A percentile compares a stretch with the other conserved stretches of the same genome.
Conservation (phyloP, 2,797 vertebrate genomes). For the Microctenopoma stevenorrisi region DNA sequence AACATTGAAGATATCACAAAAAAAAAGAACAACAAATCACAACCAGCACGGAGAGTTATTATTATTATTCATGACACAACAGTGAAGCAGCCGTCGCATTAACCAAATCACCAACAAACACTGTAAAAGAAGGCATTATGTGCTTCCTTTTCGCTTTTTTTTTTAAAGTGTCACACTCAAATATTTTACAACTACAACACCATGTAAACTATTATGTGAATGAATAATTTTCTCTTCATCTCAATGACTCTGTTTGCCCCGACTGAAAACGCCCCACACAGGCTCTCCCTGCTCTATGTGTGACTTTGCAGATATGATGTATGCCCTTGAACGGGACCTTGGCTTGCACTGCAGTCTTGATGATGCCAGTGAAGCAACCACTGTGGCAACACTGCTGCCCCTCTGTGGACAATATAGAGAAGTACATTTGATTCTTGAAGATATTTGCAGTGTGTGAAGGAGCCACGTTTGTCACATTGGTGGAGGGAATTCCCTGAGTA, state of each 20-base stretch:
- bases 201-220: not conserved
- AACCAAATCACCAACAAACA: not conserved
- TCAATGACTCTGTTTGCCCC: constrained; percentile 11
- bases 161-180: constrained; percentile 13
- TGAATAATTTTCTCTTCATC: not conserved
- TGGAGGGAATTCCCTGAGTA: constrained; percentile 32
- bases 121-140: not conserved
- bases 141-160: not conserved
- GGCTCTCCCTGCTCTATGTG: constrained; percentile 63
- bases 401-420: constrained; percentile 50
- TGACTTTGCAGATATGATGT: constrained; percentile 84
- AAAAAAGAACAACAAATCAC: not conserved
- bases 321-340: constrained; percentile 82
- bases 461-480: not conserved
- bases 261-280: constrained; percentile 46
- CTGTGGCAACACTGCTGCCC: constrained; percentile 53
- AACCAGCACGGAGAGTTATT: not conserved
- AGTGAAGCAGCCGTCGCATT: not conserved
- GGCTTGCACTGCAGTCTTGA: constrained; percentile 75
- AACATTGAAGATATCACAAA: not conserved
- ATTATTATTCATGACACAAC: not conserved
- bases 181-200: constrained; percentile 24
- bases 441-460: not conserved
- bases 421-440: constrained; percentile 23
- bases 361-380: constrained; percentile 49